Percentiles rank a stretch among this genome's conserved stretches.
These are phyloP conservation scores for Lissocephala sabroskyi DNA, from an alignment of 2,888 invertebrate species.

Conservation along the genomic window DNA sequence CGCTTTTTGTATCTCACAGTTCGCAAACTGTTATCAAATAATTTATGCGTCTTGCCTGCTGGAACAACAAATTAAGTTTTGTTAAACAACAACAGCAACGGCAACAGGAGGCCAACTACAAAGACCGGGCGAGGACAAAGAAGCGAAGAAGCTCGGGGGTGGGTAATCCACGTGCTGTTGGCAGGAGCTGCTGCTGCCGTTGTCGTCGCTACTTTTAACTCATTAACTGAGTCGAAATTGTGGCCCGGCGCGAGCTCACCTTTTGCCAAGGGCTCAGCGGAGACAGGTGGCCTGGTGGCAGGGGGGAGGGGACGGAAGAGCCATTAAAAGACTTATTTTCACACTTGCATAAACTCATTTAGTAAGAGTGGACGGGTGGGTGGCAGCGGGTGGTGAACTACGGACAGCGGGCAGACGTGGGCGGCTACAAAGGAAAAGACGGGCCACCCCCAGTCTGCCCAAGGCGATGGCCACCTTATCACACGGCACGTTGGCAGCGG, in stretches of 20 bases:
- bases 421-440: no score
- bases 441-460: no score
- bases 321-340: conserved; percentile 66
- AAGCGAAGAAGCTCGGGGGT: conserved; percentile 21
- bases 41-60: conserved; percentile 55
- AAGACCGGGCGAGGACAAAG: background rate
- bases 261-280: conserved; percentile 8
- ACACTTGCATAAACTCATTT: conserved; percentile 66
- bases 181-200: conserved; percentile 20
- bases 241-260: conserved; percentile 6
- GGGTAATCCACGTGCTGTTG: conserved; percentile 49
- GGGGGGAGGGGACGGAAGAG: no score
- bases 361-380: conserved; percentile 32
- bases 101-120: conserved; percentile 6
- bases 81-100: conserved; percentile 22
- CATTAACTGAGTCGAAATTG: conserved; percentile 40
- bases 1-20: background rate
- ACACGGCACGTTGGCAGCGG: conserved; percentile 42
- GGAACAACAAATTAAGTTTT: conserved; percentile 61
- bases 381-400: conserved; percentile 32
- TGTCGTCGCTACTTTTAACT: conserved; percentile 46
- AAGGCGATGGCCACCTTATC: conserved; percentile 39
- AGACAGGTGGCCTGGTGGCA: background rate
- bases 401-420: no score
- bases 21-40: conserved; percentile 55